Conservation (phyloP, 2,888 invertebrate genomes). For the Eucriotettix oculatus region DNA sequence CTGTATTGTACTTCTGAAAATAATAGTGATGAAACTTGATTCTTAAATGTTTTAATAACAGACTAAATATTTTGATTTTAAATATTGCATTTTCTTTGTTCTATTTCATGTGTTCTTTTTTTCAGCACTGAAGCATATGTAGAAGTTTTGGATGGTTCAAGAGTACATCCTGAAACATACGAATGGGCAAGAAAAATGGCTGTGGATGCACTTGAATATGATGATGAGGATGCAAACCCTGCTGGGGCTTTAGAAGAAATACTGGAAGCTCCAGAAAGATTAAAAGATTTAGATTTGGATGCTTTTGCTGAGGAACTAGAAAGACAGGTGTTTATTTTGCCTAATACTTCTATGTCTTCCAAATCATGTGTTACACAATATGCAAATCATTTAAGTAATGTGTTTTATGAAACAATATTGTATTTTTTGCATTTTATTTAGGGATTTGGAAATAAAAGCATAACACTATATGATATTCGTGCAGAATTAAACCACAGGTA, state of each 20-base stretch:
- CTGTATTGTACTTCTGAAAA: no score
- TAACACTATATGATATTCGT: slow-evolving; percentile 91
- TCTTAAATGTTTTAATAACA: no score
- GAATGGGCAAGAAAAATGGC: slow-evolving; percentile 99
- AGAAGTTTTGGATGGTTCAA: slow-evolving; percentile 88
- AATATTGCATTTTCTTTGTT: no score
- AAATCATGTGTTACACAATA: not conserved
- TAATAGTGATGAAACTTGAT: no score
- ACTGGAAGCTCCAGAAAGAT: slow-evolving; percentile 80
- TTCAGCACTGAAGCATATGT: slow-evolving; percentile 80
- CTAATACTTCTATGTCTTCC: not conserved
- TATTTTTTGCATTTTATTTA: slow-evolving; percentile 21
- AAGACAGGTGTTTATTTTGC: slow-evolving; percentile 40
- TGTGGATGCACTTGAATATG: slow-evolving; percentile 95
- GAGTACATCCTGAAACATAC: slow-evolving; percentile 98
- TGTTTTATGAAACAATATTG: not conserved
- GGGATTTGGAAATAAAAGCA: slow-evolving; percentile 76
- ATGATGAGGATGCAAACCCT: slow-evolving; percentile 91
- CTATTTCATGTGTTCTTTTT: not conserved
- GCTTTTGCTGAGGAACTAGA: slow-evolving; percentile 96
- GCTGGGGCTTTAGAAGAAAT: slow-evolving; percentile 96
- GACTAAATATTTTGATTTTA: no score
- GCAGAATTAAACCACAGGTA: slow-evolving; percentile 88
- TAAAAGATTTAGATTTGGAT: slow-evolving; percentile 92
- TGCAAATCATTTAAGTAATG: not conserved